A percentile compares a stretch with the other conserved stretches of the same genome.
Evolutionary conservation across 2,888 invertebrate species (phyloP).

Genomic region (Pilophorus perplexus): DNA sequence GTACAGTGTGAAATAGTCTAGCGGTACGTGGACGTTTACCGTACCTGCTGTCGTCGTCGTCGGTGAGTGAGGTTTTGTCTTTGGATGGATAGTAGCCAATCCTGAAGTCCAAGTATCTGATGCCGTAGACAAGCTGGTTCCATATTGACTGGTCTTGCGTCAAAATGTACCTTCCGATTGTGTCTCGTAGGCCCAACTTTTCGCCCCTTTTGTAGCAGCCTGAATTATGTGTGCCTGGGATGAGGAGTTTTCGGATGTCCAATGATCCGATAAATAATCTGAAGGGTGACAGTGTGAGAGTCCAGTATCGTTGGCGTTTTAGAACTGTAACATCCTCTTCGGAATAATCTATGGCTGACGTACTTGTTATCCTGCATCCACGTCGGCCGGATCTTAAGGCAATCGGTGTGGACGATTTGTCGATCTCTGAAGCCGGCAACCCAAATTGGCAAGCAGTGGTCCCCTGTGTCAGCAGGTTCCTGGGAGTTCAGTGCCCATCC

Average conservation of each 20-base stretch:
- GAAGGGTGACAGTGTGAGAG: constrained; percentile 12
- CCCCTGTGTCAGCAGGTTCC: constrained; percentile 50
- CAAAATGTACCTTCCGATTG: constrained; percentile 54
- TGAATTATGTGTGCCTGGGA: constrained; percentile 62
- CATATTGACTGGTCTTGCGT: constrained; percentile 77
- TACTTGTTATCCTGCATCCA: constrained; percentile 73
- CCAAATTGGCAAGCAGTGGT: constrained; percentile 69
- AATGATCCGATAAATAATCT: constrained; percentile 56
- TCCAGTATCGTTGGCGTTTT: too few species aligned
- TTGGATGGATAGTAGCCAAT: constrained; percentile 63
- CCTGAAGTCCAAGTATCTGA: constrained; percentile 77
- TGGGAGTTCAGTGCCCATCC: constrained; percentile 49
- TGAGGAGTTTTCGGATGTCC: constrained; percentile 57
- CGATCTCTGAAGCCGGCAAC: constrained; percentile 60
- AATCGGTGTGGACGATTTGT: constrained; percentile 64
- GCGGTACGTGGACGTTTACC: neutral
- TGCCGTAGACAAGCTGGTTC: constrained; percentile 80
- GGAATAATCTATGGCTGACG: too few species aligned
- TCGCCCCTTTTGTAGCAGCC: constrained; percentile 56
- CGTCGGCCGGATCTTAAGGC: constrained; percentile 75
- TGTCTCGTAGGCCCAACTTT: constrained; percentile 53
- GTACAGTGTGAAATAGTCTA: neutral
- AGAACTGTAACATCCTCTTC: too few species aligned
- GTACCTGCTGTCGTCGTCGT: constrained; percentile 44
- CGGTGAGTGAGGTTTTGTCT: constrained; percentile 39